Evolutionary conservation across 2,888 invertebrate genomes (phyloP), one percentile per base, ranked within the genome.

Genomic region (Eulithis testata): DNA sequence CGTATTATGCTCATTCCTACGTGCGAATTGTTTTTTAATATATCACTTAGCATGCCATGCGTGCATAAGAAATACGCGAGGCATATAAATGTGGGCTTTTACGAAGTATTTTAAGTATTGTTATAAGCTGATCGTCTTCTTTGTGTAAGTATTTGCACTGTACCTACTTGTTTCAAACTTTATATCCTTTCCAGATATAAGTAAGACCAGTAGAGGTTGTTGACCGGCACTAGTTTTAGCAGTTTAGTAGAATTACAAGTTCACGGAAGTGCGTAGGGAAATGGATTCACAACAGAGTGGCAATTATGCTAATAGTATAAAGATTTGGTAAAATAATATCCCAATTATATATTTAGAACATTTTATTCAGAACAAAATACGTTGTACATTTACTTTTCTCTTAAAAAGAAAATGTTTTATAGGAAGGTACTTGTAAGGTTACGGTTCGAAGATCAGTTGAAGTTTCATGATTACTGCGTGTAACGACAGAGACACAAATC

Each of bases 21-120:
- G 73, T 74, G 75, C 58, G 75, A 79, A 79, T 72, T 68, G 69
- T 70, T 75, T 74, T 57, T 63, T 71, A 73, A 74, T 72, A 75
- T 70, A 70, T 59, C 12, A 68, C 73, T 80, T 73, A 71, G 49
- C 44, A 80, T 80, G 75, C 79, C 54, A 50, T 45, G 56, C 73
- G 53, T 63, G 66, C 58, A 56, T 49, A 11, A 31, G 36, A 58
- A 63, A 69, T 54, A 69, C 69, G 73, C 52, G 75, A 45, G 45
- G 52, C 51, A 76, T 79, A 75, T 71, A 66, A 79, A 77, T 76
- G 71, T 70, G 67, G 50, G 49, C 44, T 21, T 63, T 63, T 68
- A 62, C 65, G 61, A 36, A 56, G 60, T 56, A 60, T 9, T 63
- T 66, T 63, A 49, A 8, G 21, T 60, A 65, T 68, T 61, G 59